phyloP scores from a whole-genome alignment of 2,888 invertebrate species.

The Sphaerophoria rueppellii region DNA sequence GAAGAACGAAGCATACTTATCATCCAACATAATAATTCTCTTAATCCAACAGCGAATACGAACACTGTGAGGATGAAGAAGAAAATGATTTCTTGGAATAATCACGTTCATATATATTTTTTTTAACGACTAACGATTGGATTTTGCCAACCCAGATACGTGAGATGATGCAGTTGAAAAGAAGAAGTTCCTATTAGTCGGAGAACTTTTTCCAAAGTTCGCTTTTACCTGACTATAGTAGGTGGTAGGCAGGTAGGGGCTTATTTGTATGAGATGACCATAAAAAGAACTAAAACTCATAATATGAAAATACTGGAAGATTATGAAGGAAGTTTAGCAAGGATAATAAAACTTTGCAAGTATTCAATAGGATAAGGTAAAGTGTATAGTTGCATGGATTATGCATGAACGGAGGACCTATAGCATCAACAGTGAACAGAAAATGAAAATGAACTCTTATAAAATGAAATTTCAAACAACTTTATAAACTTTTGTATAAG shows the following conservation, averaged over 20 bases:
- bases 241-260: no score
- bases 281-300: background rate
- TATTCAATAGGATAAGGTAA: background rate
- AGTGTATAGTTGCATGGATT: background rate
- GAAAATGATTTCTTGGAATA: background rate
- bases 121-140: background rate
- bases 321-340: slow-evolving; percentile 2
- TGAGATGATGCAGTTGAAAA: background rate
- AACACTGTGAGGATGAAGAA: no score
- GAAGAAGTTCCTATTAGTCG: no score
- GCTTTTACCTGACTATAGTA: no score
- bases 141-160: background rate
- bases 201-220: background rate
- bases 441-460: no score
- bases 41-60: no score
- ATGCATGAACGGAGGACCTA: no score
- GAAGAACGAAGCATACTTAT: no score
- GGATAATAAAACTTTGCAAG: slow-evolving; percentile 13
- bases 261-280: background rate
- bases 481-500: no score
- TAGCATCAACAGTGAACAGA: no score
- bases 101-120: background rate
- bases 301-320: slow-evolving; percentile 7
- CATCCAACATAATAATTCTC: no score
- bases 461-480: no score